Conservation (phyloP, 2,888 invertebrate genomes). For the Chymomyza procnemis region DNA sequence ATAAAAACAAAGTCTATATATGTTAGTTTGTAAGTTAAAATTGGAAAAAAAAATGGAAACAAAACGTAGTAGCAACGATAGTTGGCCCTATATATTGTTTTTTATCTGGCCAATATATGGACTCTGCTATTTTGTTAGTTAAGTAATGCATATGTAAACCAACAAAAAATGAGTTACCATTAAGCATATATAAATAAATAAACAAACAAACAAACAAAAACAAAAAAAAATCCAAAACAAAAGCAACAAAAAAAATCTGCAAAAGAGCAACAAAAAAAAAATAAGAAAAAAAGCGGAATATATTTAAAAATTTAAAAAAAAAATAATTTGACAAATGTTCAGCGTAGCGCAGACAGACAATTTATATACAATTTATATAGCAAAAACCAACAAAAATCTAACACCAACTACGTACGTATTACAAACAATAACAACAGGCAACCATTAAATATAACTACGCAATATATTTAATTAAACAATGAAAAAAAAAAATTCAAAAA, state of each 20-base stretch:
- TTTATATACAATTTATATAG: conserved; percentile 69
- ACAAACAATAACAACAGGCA: conserved; percentile 25
- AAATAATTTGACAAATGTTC: conserved; percentile 60
- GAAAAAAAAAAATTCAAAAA: neutral
- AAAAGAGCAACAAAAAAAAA: conserved; percentile 25
- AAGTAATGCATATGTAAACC: conserved; percentile 46
- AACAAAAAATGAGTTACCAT: neutral
- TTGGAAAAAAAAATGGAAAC: conserved; percentile 26
- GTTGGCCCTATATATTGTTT: conserved; percentile 4
- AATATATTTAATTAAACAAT: neutral
- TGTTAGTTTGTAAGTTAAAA: conserved; percentile 60
- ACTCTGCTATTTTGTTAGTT: conserved; percentile 61
- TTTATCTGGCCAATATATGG: conserved; percentile 25
- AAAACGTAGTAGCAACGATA: neutral
- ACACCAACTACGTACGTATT: conserved; percentile 64
- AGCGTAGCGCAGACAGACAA: conserved; percentile 61
- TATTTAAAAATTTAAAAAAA: conserved; percentile 26
- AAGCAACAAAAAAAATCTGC: neutral
- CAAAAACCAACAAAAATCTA: conserved; percentile 32
- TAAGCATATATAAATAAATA: conserved; percentile 37
- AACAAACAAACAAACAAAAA: neutral
- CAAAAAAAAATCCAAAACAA: conserved; percentile 13
- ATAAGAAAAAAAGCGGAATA: conserved; percentile 40
- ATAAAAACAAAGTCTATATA: conserved; percentile 58
- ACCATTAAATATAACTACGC: conserved; percentile 26